phyloP scores from a whole-genome alignment of 2,888 invertebrate genomes.

The Lasioglossum zephyrum region DNA sequence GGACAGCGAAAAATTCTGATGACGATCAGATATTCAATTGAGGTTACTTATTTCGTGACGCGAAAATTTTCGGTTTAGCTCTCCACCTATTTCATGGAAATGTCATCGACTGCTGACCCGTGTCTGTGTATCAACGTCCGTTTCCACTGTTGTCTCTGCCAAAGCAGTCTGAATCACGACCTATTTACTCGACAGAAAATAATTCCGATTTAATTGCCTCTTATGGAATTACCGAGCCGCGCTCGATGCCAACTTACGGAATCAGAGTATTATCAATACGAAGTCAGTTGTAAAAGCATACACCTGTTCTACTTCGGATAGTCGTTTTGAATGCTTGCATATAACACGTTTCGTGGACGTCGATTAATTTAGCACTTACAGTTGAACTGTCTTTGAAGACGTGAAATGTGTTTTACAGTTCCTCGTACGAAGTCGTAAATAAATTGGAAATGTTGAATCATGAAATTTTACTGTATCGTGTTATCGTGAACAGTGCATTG shows the following conservation, averaged over 20 bases:
- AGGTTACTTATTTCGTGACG: neutral
- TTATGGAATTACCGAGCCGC: neutral
- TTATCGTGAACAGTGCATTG: neutral
- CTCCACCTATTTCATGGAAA: neutral
- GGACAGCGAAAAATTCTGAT: neutral
- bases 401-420: neutral
- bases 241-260: neutral
- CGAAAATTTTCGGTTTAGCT: neutral
- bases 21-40: neutral
- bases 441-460: neutral
- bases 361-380: neutral
- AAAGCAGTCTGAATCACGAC: neutral
- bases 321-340: neutral
- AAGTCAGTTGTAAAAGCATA: neutral
- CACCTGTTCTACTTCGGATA: neutral
- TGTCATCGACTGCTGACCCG: slow-evolving; percentile 2
- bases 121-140: neutral
- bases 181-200: slow-evolving; percentile 28
- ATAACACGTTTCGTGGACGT: neutral
- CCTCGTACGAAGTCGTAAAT: neutral
- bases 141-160: neutral
- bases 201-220: slow-evolving; percentile 17
- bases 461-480: neutral
- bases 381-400: neutral
- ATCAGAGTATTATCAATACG: neutral